A percentile compares a stretch with the other conserved stretches of the same genome.
These are phyloP conservation scores for Brachyhypopomus gauderio DNA, from an alignment of 2,113 vertebrate genomes.

Conservation along the genomic window DNA sequence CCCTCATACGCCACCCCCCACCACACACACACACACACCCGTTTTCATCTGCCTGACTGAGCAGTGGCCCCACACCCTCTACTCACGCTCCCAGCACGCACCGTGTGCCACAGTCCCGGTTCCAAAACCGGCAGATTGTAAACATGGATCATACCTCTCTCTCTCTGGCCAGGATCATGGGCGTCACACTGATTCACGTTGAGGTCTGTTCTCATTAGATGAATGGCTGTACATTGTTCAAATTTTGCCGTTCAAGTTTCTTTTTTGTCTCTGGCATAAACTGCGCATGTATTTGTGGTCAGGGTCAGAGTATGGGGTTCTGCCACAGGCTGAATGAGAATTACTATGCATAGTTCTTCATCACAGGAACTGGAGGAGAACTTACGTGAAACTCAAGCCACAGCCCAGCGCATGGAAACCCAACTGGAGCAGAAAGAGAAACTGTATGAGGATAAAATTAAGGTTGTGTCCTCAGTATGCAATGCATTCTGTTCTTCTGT, in stretches of 20 bases:
- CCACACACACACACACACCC: background rate
- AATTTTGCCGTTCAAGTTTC: background rate
- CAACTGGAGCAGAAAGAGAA: conserved; percentile 96
- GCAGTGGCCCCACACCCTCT: conserved; percentile 5
- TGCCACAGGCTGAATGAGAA: background rate
- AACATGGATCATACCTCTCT: conserved; percentile 32
- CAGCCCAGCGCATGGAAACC: conserved; percentile 88
- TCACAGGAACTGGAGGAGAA: conserved; percentile 92
- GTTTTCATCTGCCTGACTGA: conserved; percentile 29
- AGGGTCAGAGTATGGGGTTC: background rate
- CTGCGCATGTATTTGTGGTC: too few species aligned
- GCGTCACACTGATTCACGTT: conserved; percentile 32
- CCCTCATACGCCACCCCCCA: conserved; percentile 11
- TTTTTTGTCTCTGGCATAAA: background rate
- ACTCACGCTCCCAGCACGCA: conserved; percentile 31
- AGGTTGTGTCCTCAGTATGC: conserved; percentile 66
- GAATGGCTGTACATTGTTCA: background rate
- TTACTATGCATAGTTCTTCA: background rate
- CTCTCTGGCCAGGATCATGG: conserved; percentile 8
- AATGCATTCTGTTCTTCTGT: background rate
- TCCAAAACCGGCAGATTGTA: conserved; percentile 52
- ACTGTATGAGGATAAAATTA: conserved; percentile 95
- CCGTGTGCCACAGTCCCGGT: conserved; percentile 29
- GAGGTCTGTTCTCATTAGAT: background rate
- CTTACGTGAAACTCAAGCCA: conserved; percentile 87